Evolutionary conservation across 2,797 vertebrate species (phyloP).

Genomic region (Fistularia commersonii): DNA sequence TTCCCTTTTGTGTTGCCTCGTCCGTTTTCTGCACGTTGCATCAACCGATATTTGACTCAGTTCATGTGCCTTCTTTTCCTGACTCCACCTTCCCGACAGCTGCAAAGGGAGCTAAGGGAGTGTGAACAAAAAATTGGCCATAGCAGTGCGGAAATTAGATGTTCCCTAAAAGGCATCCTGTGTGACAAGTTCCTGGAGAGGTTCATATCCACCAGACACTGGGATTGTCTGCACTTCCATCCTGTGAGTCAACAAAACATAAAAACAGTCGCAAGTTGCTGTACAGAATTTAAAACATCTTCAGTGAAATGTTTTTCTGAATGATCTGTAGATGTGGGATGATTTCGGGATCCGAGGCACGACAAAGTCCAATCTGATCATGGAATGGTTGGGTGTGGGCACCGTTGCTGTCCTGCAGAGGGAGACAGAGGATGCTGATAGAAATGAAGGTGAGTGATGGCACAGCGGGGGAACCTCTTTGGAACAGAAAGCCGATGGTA

Average conservation of each 20-base stretch:
- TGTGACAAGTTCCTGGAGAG: slow-evolving; percentile 68
- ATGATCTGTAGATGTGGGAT: slow-evolving; percentile 57
- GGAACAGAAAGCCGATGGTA: no score
- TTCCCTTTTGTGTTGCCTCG: no score
- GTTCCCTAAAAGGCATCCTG: slow-evolving; percentile 75
- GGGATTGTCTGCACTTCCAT: slow-evolving; percentile 67
- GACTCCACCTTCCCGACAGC: slow-evolving; percentile 56
- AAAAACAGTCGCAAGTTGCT: not conserved
- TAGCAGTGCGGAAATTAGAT: slow-evolving; percentile 68
- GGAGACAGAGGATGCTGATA: slow-evolving; percentile 42
- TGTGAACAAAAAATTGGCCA: slow-evolving; percentile 59
- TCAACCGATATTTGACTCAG: not conserved
- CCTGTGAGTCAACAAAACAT: slow-evolving; percentile 50
- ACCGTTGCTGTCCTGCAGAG: slow-evolving; percentile 63
- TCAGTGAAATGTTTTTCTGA: not conserved
- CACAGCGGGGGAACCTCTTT: not conserved
- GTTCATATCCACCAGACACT: slow-evolving; percentile 75
- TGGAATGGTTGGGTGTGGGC: slow-evolving; percentile 87
- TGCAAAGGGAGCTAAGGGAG: slow-evolving; percentile 63
- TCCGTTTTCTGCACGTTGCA: no score
- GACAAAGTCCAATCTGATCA: slow-evolving; percentile 65
- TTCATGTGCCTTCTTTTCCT: slow-evolving; percentile 1
- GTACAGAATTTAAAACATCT: not conserved
- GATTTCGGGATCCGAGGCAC: slow-evolving; percentile 32
- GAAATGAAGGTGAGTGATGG: slow-evolving; percentile 69